phyloP scores from a whole-genome alignment of 2,888 invertebrate species.

The Galeopsomyia nigrocyanea region DNA sequence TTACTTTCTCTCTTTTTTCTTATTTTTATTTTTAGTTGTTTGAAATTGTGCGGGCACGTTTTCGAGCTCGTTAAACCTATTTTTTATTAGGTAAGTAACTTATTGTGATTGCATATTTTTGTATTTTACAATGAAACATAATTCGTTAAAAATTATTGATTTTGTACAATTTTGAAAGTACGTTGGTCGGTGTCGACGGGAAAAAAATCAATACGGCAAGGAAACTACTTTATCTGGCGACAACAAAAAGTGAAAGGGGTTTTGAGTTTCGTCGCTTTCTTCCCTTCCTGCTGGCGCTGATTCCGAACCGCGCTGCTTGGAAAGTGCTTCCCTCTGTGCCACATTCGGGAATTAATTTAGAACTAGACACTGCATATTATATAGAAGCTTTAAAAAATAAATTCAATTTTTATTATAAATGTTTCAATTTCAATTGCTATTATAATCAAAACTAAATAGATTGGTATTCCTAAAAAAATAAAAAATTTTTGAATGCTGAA shows the following conservation, averaged over 20 bases:
- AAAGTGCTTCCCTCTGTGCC: slow-evolving; percentile 61
- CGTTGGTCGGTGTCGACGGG: not conserved
- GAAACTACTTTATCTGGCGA: slow-evolving; percentile 61
- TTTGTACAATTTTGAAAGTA: too few relatives aligned
- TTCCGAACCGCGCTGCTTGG: slow-evolving; percentile 52
- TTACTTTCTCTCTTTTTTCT: not conserved
- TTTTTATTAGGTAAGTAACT: too few relatives aligned
- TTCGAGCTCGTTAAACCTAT: too few relatives aligned
- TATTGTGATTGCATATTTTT: too few relatives aligned
- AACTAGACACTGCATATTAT: not conserved
- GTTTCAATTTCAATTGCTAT: not conserved
- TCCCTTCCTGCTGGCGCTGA: slow-evolving; percentile 59
- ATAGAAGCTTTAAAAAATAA: not conserved
- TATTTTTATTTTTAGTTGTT: too few relatives aligned
- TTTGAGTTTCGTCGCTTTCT: slow-evolving; percentile 57
- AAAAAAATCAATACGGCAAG: slow-evolving; percentile 46
- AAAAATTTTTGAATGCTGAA: too few relatives aligned
- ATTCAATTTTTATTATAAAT: not conserved
- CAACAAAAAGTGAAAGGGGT: slow-evolving; percentile 55
- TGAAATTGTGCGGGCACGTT: too few relatives aligned
- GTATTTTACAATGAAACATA: too few relatives aligned
- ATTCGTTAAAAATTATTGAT: too few relatives aligned
- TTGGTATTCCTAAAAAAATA: too few relatives aligned
- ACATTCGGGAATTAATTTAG: slow-evolving; percentile 51
- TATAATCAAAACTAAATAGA: too few relatives aligned